Base-by-base conservation (phyloP, 2,888 invertebrate genomes). In the Morpho achilles region DNA sequence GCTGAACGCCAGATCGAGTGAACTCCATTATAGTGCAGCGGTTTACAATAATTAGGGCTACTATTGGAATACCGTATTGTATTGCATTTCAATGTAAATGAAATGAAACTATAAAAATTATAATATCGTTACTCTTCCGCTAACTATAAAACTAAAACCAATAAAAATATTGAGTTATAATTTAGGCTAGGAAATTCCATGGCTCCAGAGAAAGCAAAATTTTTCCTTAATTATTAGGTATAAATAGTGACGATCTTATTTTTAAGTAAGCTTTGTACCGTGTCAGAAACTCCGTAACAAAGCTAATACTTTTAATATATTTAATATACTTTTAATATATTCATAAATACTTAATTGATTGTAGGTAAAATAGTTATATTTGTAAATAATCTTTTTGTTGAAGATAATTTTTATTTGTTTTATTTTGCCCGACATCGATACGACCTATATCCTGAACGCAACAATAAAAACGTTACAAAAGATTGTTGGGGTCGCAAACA, bases 21-120 rank as follows among this genome's bases (percentile, higher is more conserved):
- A 44, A 45, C 44, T 45, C 45, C 45, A 53, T 58, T 41, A 45
- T 50, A 50, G 50, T 50, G 49, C 49, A 44, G 58, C 52, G 52
- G 57, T 58, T 50, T 41, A 40, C 41, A 40, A 50, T 41, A 50
- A 50, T 50, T 50, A 50, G 50, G 16, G 16, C 40, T 41, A 16
- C 50, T 50, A n/a, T 41, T 50, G 50, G 22, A n/a, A 50, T 40
- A 50, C 40, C 50, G n/a, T 40, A 49, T n/a, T 6, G 10, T 7
- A n/a, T 39, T 32, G 10, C 40, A 50, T 50, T 40, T 50, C 8
- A 40, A 40, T 40, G n/a, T 45, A 45, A 45, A 45, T 45, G 10
- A 45, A 45, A 8, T 43, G 32, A 32, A 43, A 43, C 3, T 7
- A 43, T 43, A 1, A 9, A 43, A 43, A 43, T 43, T 43, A 43